phyloP scores from a whole-genome alignment of 2,888 invertebrate species.

The Polymixis flavicincta region DNA sequence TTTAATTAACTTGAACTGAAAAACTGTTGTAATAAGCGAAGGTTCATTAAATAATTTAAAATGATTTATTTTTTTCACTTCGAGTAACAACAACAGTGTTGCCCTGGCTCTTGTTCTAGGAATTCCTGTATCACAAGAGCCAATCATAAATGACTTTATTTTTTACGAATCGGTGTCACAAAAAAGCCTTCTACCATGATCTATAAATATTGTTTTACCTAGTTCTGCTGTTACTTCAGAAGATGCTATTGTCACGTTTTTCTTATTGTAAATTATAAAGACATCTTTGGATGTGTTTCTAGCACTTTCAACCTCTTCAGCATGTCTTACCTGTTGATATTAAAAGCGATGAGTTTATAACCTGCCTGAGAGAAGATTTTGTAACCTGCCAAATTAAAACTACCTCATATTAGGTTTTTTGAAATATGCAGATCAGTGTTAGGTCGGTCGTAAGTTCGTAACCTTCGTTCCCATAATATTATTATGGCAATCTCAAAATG shows the following conservation, averaged over 20 bases:
- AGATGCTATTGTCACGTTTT: constrained; percentile 64
- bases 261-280: constrained; percentile 75
- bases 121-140: too few species aligned
- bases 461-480: neutral
- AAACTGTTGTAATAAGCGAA: too few species aligned
- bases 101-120: too few species aligned
- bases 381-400: neutral
- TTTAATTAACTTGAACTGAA: too few species aligned
- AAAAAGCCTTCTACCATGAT: neutral
- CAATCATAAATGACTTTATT: too few species aligned
- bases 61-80: too few species aligned
- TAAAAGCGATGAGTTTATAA: constrained; percentile 1
- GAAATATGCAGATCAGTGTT: neutral
- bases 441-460: neutral
- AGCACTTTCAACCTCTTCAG: constrained; percentile 4
- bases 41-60: too few species aligned
- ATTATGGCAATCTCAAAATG: neutral
- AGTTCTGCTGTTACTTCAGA: constrained; percentile 67
- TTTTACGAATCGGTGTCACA: neutral
- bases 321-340: constrained; percentile 31
- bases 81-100: too few species aligned
- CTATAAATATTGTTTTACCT: constrained; percentile 65
- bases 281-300: constrained; percentile 52
- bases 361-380: neutral
- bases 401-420: neutral